phyloP scores from a whole-genome alignment of 2,113 vertebrate species.

The Gobius niger region DNA sequence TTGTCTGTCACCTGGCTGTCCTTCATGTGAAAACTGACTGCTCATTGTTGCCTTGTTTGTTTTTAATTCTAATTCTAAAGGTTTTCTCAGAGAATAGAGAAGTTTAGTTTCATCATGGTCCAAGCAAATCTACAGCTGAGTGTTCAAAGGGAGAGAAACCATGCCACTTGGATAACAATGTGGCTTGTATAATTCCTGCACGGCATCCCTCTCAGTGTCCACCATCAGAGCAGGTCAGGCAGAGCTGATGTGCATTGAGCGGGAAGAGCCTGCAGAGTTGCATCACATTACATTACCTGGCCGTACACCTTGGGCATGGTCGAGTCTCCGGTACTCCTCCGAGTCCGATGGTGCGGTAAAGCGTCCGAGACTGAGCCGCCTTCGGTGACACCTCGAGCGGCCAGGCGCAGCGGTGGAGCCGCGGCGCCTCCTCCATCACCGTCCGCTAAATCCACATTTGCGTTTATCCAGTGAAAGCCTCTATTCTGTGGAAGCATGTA shows the following conservation, averaged over 20 bases:
- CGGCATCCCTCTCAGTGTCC: constrained; percentile 14
- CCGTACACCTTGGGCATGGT: constrained; percentile 78
- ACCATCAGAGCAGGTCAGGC: constrained; percentile 15
- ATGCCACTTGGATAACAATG: constrained; percentile 30
- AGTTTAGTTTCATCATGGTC: not conserved
- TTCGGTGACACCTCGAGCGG: constrained; percentile 45
- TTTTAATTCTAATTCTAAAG: not conserved
- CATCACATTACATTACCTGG: constrained; percentile 62
- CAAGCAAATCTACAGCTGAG: not conserved
- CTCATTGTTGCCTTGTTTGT: not conserved
- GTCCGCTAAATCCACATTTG: constrained; percentile 30
- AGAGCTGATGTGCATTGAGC: constrained; percentile 2
- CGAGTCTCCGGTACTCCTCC: constrained; percentile 64
- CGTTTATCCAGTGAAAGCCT: constrained; percentile 67
- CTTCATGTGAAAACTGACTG: not conserved
- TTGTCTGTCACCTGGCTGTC: not conserved
- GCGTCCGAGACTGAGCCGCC: constrained; percentile 45
- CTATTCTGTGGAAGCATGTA: constrained; percentile 63
- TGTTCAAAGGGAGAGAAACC: constrained; percentile 27
- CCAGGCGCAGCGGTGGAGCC: constrained; percentile 52
- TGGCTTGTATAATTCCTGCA: constrained; percentile 26
- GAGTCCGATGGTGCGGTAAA: constrained; percentile 58
- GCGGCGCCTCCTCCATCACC: constrained; percentile 59
- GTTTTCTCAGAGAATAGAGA: not conserved
- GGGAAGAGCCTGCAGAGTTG: not conserved